A percentile compares a stretch with the other conserved stretches of the same genome.
phyloP scores from a whole-genome alignment of 1,140 invertebrate species.

The Ericerus pela region DNA sequence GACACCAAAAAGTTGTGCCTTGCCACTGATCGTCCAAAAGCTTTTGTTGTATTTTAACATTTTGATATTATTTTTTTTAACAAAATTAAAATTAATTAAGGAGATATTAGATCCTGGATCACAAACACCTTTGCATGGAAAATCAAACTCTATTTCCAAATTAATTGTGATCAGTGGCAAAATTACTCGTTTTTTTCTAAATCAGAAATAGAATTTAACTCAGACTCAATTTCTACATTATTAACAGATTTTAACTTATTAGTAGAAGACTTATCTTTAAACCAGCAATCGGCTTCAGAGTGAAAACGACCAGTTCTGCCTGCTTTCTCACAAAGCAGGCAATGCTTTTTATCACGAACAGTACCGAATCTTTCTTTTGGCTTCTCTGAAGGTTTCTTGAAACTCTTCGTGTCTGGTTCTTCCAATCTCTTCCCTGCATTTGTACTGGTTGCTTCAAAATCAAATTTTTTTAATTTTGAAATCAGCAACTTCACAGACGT shows the following conservation, averaged over 20 bases:
- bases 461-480: no score
- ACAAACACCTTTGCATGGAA: constrained; percentile 13
- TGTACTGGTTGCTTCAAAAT: no score
- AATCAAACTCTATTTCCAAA: constrained; percentile 6
- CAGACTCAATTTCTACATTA: constrained; percentile 14
- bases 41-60: constrained; percentile 14
- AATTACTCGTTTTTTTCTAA: constrained; percentile 16
- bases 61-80: constrained; percentile 17
- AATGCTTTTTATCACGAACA: constrained; percentile 12
- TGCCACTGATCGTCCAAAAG: constrained; percentile 3
- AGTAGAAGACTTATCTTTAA: constrained; percentile 16
- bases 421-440: no score
- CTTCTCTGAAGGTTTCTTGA: not conserved
- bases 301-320: not conserved
- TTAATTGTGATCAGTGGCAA: constrained; percentile 17
- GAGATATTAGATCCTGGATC: constrained; percentile 18
- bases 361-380: constrained; percentile 5
- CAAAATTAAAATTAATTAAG: constrained; percentile 19
- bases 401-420: no score
- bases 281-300: constrained; percentile 16
- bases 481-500: no score
- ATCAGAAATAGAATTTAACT: constrained; percentile 15
- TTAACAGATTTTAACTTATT: no score
- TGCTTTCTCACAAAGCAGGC: not conserved
- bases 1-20: constrained; percentile 1